Evolutionary conservation across 2,113 vertebrate species (phyloP).

Genomic region (Aramus guarauna): DNA sequence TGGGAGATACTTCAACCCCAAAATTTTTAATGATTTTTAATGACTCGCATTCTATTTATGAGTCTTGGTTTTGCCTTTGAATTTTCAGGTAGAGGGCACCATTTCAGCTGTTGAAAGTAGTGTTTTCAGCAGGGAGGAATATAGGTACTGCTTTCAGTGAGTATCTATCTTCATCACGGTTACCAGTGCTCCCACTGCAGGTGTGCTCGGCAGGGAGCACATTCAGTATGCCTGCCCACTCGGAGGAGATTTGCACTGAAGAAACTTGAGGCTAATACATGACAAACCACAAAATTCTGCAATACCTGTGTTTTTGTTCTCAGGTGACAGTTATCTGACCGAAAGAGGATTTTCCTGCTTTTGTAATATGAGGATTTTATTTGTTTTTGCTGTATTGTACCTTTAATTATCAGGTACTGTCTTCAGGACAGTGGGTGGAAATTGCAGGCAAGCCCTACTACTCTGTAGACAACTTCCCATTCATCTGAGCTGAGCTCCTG

Average conservation of each 20-base stretch:
- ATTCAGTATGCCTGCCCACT: not conserved
- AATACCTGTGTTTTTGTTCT: not conserved
- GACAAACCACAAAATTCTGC: not conserved
- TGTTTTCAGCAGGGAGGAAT: not conserved
- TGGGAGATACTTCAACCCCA: not conserved
- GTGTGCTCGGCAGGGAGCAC: rapidly evolving
- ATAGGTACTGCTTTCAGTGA: not conserved
- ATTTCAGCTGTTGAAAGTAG: constrained; percentile 25
- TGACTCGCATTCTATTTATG: not conserved
- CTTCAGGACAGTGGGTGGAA: not conserved
- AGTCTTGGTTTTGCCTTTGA: not conserved
- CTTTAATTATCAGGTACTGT: not conserved
- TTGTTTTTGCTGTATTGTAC: not conserved
- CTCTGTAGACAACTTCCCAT: not conserved
- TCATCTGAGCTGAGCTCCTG: not conserved
- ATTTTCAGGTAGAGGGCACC: constrained; percentile 1
- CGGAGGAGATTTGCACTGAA: not conserved
- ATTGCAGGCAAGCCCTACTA: not conserved
- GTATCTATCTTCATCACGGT: not conserved
- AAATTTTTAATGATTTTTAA: not conserved
- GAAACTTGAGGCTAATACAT: not conserved
- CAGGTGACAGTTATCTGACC: not conserved
- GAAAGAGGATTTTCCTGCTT: not conserved
- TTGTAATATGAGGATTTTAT: not conserved
- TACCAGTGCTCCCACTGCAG: not conserved